Evolutionary conservation across 2,113 vertebrate species (phyloP).

Genomic region (Lathamus discolor): DNA sequence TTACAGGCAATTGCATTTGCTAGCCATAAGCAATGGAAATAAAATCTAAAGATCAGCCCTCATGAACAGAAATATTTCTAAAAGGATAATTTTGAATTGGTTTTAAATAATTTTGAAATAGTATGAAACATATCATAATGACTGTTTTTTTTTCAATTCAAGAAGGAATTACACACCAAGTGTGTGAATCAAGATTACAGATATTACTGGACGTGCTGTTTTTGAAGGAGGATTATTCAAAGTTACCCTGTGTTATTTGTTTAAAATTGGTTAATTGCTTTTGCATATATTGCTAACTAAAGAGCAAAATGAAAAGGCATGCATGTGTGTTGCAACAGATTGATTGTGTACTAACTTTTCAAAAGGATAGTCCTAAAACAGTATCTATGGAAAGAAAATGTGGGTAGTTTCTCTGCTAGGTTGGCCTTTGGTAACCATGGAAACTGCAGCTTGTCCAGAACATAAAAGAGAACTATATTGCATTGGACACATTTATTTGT

Average conservation of each 20-base stretch:
- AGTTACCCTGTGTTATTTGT: background rate
- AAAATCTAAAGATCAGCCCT: background rate
- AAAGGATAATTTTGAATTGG: background rate
- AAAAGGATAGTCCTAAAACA: background rate
- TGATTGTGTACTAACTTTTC: background rate
- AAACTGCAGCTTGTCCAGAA: conserved; percentile 18
- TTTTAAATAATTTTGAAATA: background rate
- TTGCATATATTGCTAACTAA: background rate
- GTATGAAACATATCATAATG: background rate
- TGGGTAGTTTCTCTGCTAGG: background rate
- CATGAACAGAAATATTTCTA: background rate
- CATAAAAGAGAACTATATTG: conserved; percentile 17
- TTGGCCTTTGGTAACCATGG: conserved; percentile 32
- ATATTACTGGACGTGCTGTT: background rate
- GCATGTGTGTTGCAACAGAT: background rate
- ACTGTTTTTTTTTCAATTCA: background rate
- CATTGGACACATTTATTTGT: conserved; percentile 25
- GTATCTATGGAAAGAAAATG: background rate
- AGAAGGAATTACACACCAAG: background rate
- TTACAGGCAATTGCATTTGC: background rate
- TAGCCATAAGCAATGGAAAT: background rate
- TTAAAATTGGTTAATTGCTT: background rate
- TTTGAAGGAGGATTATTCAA: background rate
- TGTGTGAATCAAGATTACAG: background rate
- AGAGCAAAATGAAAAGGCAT: background rate